Percentiles rank a stretch among this genome's conserved stretches.
Evolutionary conservation across 2,113 vertebrate genomes (phyloP).

Genomic region (Sula dactylatra): DNA sequence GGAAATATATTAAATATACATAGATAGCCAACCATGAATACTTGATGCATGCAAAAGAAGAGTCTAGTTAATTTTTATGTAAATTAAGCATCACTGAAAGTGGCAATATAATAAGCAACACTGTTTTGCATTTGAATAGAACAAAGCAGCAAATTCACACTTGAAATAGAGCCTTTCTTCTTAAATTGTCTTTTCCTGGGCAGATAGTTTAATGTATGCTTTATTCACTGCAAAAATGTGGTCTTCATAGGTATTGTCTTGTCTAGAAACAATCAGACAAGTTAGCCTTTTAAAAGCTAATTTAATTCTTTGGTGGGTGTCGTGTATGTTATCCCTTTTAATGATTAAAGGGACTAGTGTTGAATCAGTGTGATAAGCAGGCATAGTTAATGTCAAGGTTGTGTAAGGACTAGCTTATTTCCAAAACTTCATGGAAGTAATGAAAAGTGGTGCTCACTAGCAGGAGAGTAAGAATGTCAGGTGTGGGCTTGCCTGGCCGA

Average conservation of each 20-base stretch:
- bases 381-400: neutral
- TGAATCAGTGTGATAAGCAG: neutral
- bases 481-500: neutral
- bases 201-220: neutral
- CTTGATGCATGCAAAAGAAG: slow-evolving; percentile 45
- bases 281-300: neutral
- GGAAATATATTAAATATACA: slow-evolving; percentile 76
- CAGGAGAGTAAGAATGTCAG: neutral
- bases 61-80: slow-evolving; percentile 63
- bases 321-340: neutral
- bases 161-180: slow-evolving; percentile 7
- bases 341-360: neutral
- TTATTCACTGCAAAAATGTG: neutral
- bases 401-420: neutral
- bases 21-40: slow-evolving; percentile 55
- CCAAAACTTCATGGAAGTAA: neutral
- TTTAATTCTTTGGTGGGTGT: neutral
- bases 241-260: neutral
- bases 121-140: slow-evolving; percentile 8
- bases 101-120: slow-evolving; percentile 10
- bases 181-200: neutral
- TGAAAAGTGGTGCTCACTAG: neutral
- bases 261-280: neutral
- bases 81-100: slow-evolving; percentile 29
- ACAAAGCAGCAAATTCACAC: neutral